Conservation (phyloP, 53 echinoderm and acorn worm genomes). For the Holothuria leucospilota region DNA sequence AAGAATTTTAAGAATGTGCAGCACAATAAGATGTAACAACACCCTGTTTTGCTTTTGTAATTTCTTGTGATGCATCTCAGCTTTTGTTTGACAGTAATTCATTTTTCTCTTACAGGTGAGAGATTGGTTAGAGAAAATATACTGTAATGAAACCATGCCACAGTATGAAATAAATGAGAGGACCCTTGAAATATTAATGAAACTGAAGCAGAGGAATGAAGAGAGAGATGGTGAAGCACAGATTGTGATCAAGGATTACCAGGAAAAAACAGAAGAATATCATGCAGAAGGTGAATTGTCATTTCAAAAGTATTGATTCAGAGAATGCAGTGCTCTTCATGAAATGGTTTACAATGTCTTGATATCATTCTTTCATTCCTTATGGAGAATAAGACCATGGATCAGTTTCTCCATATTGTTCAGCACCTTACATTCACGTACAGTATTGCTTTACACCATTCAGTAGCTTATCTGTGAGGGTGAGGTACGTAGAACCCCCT, state of each 20-base stretch:
- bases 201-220: conserved; percentile 80
- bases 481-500: too few species aligned
- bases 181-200: conserved; percentile 74
- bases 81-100: too few species aligned
- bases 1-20: too few species aligned
- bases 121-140: conserved; percentile 86
- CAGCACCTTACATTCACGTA: too few species aligned
- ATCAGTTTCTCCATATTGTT: too few species aligned
- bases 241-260: conserved; percentile 76
- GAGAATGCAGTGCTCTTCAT: background rate
- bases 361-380: too few species aligned
- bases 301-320: background rate
- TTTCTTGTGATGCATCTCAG: too few species aligned
- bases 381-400: too few species aligned
- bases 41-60: too few species aligned
- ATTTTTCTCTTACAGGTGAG: conserved; percentile 60
- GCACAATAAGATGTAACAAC: too few species aligned
- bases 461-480: too few species aligned
- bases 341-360: background rate
- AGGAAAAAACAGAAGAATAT: conserved; percentile 86
- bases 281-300: conserved; percentile 76
- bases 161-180: conserved; percentile 98
- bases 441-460: too few species aligned
- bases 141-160: conserved; percentile 71
- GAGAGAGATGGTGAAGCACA: conserved; percentile 81